phyloP scores from a whole-genome alignment of 2,797 vertebrate genomes.

The Paguma larvata region DNA sequence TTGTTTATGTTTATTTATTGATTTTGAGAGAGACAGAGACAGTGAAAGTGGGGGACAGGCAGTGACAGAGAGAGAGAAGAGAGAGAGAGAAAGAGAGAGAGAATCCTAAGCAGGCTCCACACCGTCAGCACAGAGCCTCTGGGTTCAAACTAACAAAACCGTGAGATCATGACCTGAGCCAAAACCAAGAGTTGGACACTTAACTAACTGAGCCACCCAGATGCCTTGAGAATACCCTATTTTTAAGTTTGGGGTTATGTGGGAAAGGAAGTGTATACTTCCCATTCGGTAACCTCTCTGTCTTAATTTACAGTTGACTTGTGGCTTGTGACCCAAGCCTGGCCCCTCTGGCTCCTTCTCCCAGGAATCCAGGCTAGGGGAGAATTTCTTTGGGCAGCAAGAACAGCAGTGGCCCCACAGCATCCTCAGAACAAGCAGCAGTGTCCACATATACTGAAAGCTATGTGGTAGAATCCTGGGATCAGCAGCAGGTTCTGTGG shows the following conservation, averaged over 20 bases:
- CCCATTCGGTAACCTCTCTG: background rate
- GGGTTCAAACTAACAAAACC: background rate
- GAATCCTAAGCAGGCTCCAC: background rate
- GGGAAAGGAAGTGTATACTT: background rate
- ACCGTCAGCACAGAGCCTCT: background rate
- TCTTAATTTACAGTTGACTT: background rate
- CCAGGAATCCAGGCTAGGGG: background rate
- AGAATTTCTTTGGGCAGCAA: background rate
- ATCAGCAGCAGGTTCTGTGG: background rate
- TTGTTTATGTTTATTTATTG: background rate
- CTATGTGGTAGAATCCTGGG: no score
- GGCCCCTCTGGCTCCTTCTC: no score
- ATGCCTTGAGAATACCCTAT: background rate
- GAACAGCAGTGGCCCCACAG: background rate
- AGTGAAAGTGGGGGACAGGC: background rate
- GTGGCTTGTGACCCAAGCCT: background rate
- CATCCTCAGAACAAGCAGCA: no score
- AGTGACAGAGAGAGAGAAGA: background rate
- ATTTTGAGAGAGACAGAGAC: background rate
- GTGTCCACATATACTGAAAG: fast-evolving
- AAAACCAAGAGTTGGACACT: background rate
- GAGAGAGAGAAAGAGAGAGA: background rate
- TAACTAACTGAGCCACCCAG: background rate
- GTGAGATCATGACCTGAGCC: background rate
- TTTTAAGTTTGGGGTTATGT: background rate